Evolutionary conservation across 2,113 vertebrate genomes (phyloP), one percentile per base, ranked within the genome.

Genomic region (Oxyura jamaicensis): DNA sequence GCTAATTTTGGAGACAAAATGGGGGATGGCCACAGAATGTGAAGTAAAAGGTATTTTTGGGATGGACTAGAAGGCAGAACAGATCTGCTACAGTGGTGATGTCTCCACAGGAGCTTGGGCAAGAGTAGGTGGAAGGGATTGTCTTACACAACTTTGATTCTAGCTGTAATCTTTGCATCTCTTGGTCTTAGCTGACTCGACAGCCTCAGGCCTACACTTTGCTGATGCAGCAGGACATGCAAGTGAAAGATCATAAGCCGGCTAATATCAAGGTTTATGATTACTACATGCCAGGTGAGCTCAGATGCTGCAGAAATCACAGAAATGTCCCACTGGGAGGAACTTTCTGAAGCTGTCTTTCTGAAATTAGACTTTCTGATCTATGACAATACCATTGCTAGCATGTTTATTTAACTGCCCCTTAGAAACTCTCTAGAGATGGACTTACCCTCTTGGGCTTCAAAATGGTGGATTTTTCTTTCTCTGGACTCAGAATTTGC

Each of bases 261-360:
- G 98, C 98, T 26, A 97, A 98, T 74, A 89, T 98, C 90, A 98
- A 97, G 96, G 93, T 98, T 90, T 99, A 98, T 0, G 98, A 98
- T 78, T 99, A 99, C 96, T 98, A 99, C 94, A 97, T 99, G 97
- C 98, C 98, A 68, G 98, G 98, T 99, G 93, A 97, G 97, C 5
- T 78, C 42, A 82, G 77, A 48, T 73, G 31, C 36, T 88, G 26
- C 53, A 80, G 44, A 91, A 83, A 68, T 6, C 8, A 20, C 35
- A 29, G 23, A 82, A 67, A 46, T 12, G 8, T 42, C 65, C 13
- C 22, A 44, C 29, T 35, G 13, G 25, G 90, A 73, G 44, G 21
- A 35, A 55, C 66, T 23, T 66, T 63, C 59, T 81, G 20, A 42
- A 67, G 41, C 21, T 58, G 4, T 33, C 42, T 26, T 63, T 25